These are phyloP conservation scores for Ophioninae sp. DNA, from an alignment of 2,888 invertebrate species.

Conservation along the genomic window DNA sequence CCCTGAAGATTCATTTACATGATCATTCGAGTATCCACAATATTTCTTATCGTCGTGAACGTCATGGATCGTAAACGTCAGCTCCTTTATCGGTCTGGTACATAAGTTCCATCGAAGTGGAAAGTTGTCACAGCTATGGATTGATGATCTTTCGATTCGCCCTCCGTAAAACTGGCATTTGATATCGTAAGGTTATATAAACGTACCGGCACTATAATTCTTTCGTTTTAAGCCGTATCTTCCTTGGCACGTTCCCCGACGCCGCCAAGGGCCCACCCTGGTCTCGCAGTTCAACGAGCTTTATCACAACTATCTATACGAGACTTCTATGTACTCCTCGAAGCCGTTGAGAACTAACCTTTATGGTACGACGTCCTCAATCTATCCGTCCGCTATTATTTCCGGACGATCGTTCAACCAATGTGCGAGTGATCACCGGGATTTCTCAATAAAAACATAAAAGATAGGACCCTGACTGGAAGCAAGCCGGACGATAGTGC, in stretches of 20 bases:
- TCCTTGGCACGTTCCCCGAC: constrained; percentile 33
- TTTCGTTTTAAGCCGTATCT: constrained; percentile 47
- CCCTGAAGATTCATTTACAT: constrained; percentile 2
- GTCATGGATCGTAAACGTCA: background rate
- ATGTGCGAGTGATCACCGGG: constrained; percentile 39
- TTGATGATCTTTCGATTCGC: constrained; percentile 31
- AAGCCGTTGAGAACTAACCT: constrained; percentile 32
- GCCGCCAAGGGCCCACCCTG: constrained; percentile 8
- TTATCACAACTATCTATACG: constrained; percentile 46
- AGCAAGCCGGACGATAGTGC: constrained; percentile 9
- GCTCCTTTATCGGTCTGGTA: background rate
- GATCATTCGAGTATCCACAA: background rate
- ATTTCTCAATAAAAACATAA: constrained; percentile 37
- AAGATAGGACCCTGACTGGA: constrained; percentile 7
- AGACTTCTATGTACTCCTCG: constrained; percentile 36
- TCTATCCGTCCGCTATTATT: constrained; percentile 27
- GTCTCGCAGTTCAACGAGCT: constrained; percentile 31
- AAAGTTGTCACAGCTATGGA: constrained; percentile 33
- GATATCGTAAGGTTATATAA: constrained; percentile 26
- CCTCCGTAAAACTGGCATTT: constrained; percentile 35
- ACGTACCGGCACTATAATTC: constrained; percentile 38
- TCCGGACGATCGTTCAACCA: constrained; percentile 42
- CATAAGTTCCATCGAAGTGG: constrained; percentile 15
- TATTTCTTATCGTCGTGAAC: constrained; percentile 2
- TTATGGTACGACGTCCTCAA: constrained; percentile 42